phyloP scores from a whole-genome alignment of 1,140 invertebrate species.

The Colletes gigas region DNA sequence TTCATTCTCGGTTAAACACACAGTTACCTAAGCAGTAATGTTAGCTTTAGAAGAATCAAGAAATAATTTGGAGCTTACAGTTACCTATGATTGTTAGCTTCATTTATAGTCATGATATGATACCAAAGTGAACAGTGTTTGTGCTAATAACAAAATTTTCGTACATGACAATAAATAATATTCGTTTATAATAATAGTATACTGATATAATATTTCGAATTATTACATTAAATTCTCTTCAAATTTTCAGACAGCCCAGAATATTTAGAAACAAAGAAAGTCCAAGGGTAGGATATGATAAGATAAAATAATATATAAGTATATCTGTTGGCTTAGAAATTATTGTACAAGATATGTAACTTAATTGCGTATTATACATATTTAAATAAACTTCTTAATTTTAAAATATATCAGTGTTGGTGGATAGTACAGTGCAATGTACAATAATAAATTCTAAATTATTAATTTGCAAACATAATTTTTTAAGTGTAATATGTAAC shows the following conservation, averaged over 20 bases:
- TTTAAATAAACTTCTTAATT: background rate
- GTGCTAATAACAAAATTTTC: background rate
- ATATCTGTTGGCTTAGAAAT: background rate
- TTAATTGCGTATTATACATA: background rate
- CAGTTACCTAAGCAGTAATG: background rate
- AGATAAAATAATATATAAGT: background rate
- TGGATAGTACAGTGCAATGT: background rate
- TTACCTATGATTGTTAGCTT: background rate
- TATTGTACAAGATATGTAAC: background rate
- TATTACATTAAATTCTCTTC: background rate
- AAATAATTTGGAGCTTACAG: background rate
- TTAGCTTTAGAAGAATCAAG: background rate
- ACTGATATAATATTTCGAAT: too few species aligned
- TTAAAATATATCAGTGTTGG: background rate
- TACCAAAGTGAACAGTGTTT: background rate
- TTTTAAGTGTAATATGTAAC: background rate
- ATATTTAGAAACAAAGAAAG: conserved; percentile 3
- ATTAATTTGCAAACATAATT: background rate
- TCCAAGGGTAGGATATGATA: conserved; percentile 8
- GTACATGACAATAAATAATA: background rate
- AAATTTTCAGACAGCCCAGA: background rate
- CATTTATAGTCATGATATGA: background rate
- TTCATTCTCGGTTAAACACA: background rate
- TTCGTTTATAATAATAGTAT: too few species aligned
- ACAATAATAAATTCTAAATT: background rate